Evolutionary conservation across 2,797 vertebrate species (phyloP), one percentile per base, ranked within the genome.

Genomic region (Micrastur ruficollis): DNA sequence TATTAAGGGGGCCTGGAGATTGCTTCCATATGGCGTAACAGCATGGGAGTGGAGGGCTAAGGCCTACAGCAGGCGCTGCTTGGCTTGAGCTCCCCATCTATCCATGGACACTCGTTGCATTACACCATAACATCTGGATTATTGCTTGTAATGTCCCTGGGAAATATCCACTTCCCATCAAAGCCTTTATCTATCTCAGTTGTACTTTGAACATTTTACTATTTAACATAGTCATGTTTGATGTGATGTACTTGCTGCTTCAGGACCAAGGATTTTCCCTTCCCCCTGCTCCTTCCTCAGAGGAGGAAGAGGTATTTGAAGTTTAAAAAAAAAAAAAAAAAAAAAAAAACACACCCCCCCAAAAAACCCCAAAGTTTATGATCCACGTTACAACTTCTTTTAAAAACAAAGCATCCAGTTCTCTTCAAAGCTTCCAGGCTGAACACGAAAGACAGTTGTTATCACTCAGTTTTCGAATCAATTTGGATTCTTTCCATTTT

Each of bases 1-100:
- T 99, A 99, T 99, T 99, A 99, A 99, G 99, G 98, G 99, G 98
- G 98, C 98, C 98, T 97, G 95, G 98, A 99, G 99, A 99, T 99
- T 98, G 99, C 98, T 99, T 99, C 99, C 99, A 99, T 99, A 99
- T 99, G 99, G 99, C 98, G 67, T 98, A 99, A 99, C 99, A 99
- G 99, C 99, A 99, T 98, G 99, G 98, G 99, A 99, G 98, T 98
- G 98, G 98, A 98, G 97, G 98, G 98, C 98, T 97, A 98, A 98
- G 97, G 98, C 98, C 98, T 98, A 97, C 98, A 98, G 98, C 98
- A 97, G 98, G 98, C 98, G 96, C 98, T 95, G 98, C 98, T 99
- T 99, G 99, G 99, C 99, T 98, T 97, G 97, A 98, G 98, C 98
- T 98, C 98, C 98, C 86, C 98, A 98, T 98, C 98, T 98, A 98